Evolutionary conservation across 2,113 vertebrate genomes (phyloP).

Genomic region (Lepisosteus oculatus): DNA sequence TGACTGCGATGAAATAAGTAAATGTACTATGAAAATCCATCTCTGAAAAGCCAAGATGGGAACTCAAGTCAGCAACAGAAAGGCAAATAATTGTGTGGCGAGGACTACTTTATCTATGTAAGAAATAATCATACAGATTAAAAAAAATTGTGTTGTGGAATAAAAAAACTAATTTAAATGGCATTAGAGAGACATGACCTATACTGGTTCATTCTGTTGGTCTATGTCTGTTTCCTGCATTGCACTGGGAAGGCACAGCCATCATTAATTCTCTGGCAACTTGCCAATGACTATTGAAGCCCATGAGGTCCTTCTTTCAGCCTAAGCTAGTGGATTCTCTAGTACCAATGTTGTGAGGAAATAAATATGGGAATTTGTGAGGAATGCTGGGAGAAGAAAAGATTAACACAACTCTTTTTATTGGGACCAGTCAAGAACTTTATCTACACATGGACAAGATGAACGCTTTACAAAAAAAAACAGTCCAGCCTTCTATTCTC

Average conservation of each 20-base stretch:
- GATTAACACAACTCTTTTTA: too few species aligned
- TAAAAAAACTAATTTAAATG: slow-evolving; percentile 1
- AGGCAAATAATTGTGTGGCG: too few species aligned
- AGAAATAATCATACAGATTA: neutral
- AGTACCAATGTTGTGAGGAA: neutral
- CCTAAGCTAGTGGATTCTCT: neutral
- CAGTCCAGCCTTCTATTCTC: too few species aligned
- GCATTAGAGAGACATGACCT: neutral
- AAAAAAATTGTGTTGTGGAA: neutral
- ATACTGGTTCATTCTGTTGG: neutral
- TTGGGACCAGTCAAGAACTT: too few species aligned
- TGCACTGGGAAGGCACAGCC: neutral
- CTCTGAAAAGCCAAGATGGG: too few species aligned
- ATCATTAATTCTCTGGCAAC: neutral
- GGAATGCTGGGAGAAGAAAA: too few species aligned
- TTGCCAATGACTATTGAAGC: neutral
- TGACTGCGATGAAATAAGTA: too few species aligned
- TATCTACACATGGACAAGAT: too few species aligned
- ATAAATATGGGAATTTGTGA: neutral
- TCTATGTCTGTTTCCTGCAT: neutral
- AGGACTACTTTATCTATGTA: too few species aligned
- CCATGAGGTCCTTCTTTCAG: neutral
- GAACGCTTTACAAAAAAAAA: too few species aligned
- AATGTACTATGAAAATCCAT: too few species aligned
- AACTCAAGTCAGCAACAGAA: too few species aligned